Evolutionary conservation across 2,113 vertebrate species (phyloP), one percentile per base, ranked within the genome.

Genomic region (Hyperopisus bebe): DNA sequence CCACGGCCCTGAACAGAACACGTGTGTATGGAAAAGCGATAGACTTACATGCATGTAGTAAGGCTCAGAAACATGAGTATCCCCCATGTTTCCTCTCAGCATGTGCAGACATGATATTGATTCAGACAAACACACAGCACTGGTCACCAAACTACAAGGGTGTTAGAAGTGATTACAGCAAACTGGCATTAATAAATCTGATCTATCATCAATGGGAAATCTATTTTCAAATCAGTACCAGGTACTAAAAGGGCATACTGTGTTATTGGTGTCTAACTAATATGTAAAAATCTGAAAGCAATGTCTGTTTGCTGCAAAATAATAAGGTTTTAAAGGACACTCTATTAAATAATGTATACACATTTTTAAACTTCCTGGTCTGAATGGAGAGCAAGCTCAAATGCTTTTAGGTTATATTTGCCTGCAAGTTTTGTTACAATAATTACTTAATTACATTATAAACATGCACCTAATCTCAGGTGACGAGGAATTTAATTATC

Each of bases 261-360:
- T 42, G 66, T 31, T 74, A 74, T 15, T 83, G 35, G 42, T 46
- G 17, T 47, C 80, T n/a, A 24, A 24, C 19, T 66, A 91, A 88
- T 53, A 77, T 35, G 31, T 39, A 35, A 77, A 77, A 77, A 77
- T 5, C 27, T 77, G 31, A 87, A 48, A 88, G 89, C 85, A 90
- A 84, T 80, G 74, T 80, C 27, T 82, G 44, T 24, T 84, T n/a
- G 8, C 35, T 10, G 82, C 42, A 4, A 46, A n/a, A 84, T 84
- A 27, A 46, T 24, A 84, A 47, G 24, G n/a, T 21, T 84, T 84
- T 85, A 27, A 48, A 11, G 11, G 47, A n/a, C 9, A n/a, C 10
- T 24, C 9, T 77, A 77, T 35, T 77, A 77, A 77, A 77, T 77
- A 39, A 77, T 77, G 17, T 39, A 77, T 77, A 77, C 31, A 19